These are phyloP conservation scores for Caenorhabditis afra DNA, from an alignment of 2,888 invertebrate species.

Conservation along the genomic window DNA sequence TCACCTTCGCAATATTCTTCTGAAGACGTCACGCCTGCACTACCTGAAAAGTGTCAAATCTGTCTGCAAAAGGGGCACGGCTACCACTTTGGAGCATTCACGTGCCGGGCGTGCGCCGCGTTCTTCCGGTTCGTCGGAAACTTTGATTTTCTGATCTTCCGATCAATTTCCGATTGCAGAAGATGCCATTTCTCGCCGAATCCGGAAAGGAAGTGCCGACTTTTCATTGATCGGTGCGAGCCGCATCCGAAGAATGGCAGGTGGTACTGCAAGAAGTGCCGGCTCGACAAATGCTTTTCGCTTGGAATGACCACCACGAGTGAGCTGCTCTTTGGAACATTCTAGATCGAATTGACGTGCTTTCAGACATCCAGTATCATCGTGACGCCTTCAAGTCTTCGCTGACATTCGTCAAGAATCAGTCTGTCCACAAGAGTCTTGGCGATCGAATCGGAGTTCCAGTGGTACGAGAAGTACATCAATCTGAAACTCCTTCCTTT, in stretches of 20 bases:
- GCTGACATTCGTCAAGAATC: constrained; percentile 2
- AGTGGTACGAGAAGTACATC: not conserved
- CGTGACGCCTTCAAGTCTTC: constrained; percentile 29
- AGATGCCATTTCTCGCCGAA: constrained; percentile 17
- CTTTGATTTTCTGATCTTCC: too few relatives aligned
- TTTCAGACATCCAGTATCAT: constrained; percentile 42
- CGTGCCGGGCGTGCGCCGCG: constrained; percentile 32
- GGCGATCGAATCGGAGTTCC: constrained; percentile 10
- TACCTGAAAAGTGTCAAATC: constrained; percentile 6
- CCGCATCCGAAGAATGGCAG: constrained; percentile 9
- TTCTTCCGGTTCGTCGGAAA: constrained; percentile 18
- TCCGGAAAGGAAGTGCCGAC: not conserved
- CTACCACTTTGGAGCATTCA: constrained; percentile 30
- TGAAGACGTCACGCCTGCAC: not conserved
- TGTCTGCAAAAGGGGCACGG: constrained; percentile 17
- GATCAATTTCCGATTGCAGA: not conserved
- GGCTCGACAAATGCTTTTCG: not conserved
- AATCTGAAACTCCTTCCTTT: too few relatives aligned
- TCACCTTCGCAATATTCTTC: too few relatives aligned
- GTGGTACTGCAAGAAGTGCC: not conserved
- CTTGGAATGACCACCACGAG: constrained; percentile 2
- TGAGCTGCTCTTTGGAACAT: not conserved
- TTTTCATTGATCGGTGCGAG: not conserved
- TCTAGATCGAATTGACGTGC: not conserved
- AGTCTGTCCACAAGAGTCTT: not conserved